Base-by-base conservation (phyloP, 2,888 invertebrate genomes). In the Hypsopygia costalis region DNA sequence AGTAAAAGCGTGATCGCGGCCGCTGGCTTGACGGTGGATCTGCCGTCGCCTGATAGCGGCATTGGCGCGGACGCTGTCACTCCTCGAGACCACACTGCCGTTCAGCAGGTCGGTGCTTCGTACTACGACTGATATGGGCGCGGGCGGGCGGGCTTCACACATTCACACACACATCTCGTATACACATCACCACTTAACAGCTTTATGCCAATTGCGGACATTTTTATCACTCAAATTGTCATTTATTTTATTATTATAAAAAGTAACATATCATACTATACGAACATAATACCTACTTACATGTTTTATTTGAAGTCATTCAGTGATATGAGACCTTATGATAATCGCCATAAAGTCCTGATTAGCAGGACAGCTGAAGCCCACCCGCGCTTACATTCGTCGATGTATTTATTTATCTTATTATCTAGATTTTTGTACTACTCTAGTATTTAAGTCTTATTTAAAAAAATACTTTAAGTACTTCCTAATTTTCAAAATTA, bases 11-110 rank as follows among this genome's bases (percentile, higher is more conserved):
- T 93, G 70, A 91, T 95, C 69, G 92, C 93, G 36, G 93, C 93
- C 44, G 93, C 93, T 51, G 96, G 95, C 31, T 92, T 97, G 58
- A 96, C 97, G 37, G 97, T 97, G 70, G 98, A 98, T 88, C 92
- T 98, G 72, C 97, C 98, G 20, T 97, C 97, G 61, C 97, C 97
- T 20, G 98, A 98, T 90, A 96, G 96, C 72, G 98, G 98, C 52
- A 98, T 98, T 71, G 98, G 98, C 51, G 95, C 97, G 28, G 96
- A 97, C 72, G 95, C 97, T 58, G 96, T 97, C 76, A 97, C 97
- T 46, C 97, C 97, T 51, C 90, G 96, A 67, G 96, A 96, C 86
- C 96, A 96, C 89, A 94, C 95, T 72, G 93, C 95, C 75, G 93
- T 96, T 65, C 96, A 95, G 90, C 96, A 95, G 95, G 96, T 96